Conservation (phyloP, 2,113 vertebrate genomes). For the Manacus vitellinus region DNA sequence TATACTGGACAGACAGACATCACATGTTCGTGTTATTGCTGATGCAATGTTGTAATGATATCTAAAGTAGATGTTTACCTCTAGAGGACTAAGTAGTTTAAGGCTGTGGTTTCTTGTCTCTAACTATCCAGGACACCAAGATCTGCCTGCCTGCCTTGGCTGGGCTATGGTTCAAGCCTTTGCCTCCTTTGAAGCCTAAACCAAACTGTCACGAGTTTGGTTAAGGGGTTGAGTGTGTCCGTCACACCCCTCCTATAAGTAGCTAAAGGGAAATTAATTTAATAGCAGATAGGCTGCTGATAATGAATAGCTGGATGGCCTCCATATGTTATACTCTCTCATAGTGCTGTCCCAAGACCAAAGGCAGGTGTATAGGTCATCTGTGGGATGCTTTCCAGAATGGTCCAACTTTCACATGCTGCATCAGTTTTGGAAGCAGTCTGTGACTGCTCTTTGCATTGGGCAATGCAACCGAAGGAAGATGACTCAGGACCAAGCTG, state of each 20-base stretch:
- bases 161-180: too few species aligned
- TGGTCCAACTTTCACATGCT: background rate
- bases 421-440: background rate
- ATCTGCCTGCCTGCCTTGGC: background rate
- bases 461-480: background rate
- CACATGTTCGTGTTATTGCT: background rate
- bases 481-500: background rate
- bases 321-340: background rate
- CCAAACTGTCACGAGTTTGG: background rate
- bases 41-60: background rate
- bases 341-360: background rate
- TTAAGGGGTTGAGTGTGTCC: background rate
- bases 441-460: background rate
- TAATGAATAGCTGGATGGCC: background rate
- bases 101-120: background rate
- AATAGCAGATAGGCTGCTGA: background rate
- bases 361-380: background rate
- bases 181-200: background rate
- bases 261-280: background rate
- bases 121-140: background rate
- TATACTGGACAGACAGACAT: background rate
- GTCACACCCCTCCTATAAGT: background rate
- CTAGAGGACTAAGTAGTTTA: background rate
- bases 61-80: background rate
- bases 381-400: background rate